These are phyloP conservation scores for Eulemur rufifrons DNA, from an alignment of 2,113 vertebrate genomes.

Conservation along the genomic window DNA sequence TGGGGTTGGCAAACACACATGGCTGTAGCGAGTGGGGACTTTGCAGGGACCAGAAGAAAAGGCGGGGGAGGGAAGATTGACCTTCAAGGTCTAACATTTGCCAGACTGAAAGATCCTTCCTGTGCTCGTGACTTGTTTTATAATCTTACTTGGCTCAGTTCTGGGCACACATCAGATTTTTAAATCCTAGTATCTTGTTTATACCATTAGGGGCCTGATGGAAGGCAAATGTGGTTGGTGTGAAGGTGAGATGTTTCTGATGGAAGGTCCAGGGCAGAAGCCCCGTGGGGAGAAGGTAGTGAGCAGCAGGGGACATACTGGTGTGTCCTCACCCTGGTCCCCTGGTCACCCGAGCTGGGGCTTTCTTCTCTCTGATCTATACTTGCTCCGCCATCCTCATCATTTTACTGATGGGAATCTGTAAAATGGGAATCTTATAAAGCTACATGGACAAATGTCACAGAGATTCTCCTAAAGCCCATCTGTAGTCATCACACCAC, in stretches of 20 bases:
- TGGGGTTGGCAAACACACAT: neutral
- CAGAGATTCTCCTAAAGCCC: neutral
- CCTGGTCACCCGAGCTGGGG: neutral
- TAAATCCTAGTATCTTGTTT: neutral
- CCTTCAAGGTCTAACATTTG: neutral
- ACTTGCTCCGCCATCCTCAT: neutral
- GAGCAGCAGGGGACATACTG: neutral
- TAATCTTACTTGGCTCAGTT: neutral
- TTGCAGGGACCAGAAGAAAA: neutral
- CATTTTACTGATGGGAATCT: neutral
- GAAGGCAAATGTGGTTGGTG: neutral
- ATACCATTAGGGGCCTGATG: neutral
- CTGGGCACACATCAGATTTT: neutral
- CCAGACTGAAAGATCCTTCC: neutral
- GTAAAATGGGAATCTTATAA: neutral
- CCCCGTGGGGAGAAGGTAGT: neutral
- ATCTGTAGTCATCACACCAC: neutral
- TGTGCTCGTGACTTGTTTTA: neutral
- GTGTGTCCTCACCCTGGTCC: neutral
- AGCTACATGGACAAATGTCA: neutral
- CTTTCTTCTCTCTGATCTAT: neutral
- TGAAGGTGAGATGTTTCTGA: neutral
- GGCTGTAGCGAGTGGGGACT: neutral
- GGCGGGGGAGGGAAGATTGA: neutral
- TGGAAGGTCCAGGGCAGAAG: neutral